These are phyloP conservation scores for Drosophila formosana DNA, from an alignment of 2,888 invertebrate genomes.

Conservation along the genomic window DNA sequence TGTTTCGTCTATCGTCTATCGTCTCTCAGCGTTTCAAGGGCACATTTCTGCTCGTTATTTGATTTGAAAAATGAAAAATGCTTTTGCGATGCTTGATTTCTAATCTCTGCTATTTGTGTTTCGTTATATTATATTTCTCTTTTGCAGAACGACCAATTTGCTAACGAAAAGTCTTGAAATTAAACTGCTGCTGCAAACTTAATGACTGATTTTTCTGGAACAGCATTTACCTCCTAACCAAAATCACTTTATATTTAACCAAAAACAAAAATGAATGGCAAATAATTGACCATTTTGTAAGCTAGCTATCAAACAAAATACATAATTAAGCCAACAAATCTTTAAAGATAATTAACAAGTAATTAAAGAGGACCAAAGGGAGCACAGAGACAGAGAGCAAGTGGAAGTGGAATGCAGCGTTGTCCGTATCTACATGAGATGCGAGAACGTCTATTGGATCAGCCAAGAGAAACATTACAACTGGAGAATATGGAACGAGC, in stretches of 20 bases:
- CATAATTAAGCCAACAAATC: too few species aligned
- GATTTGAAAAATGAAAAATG: background rate
- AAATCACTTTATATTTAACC: constrained; percentile 44
- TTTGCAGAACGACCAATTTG: constrained; percentile 73
- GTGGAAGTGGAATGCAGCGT: constrained; percentile 86
- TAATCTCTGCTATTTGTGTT: constrained; percentile 19
- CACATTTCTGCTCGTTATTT: constrained; percentile 11
- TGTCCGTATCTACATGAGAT: constrained; percentile 97
- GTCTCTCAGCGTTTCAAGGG: constrained; percentile 29
- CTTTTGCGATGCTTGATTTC: background rate
- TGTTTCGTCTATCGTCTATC: constrained; percentile 25
- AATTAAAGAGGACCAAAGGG: constrained; percentile 6
- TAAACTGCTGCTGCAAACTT: constrained; percentile 68
- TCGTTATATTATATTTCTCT: constrained; percentile 25
- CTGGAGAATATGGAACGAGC: constrained; percentile 88
- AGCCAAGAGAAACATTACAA: constrained; percentile 88
- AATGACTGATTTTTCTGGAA: constrained; percentile 78
- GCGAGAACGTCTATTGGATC: constrained; percentile 94
- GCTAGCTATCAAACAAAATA: too few species aligned
- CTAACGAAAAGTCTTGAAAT: constrained; percentile 73
- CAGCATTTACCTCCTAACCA: constrained; percentile 51
- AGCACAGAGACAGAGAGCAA: background rate
- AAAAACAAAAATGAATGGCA: constrained; percentile 25
- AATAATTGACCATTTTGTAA: constrained; percentile 19
- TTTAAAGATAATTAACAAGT: background rate